Conservation (phyloP, 2,113 vertebrate species). For the Brienomyrus brachyistius region DNA sequence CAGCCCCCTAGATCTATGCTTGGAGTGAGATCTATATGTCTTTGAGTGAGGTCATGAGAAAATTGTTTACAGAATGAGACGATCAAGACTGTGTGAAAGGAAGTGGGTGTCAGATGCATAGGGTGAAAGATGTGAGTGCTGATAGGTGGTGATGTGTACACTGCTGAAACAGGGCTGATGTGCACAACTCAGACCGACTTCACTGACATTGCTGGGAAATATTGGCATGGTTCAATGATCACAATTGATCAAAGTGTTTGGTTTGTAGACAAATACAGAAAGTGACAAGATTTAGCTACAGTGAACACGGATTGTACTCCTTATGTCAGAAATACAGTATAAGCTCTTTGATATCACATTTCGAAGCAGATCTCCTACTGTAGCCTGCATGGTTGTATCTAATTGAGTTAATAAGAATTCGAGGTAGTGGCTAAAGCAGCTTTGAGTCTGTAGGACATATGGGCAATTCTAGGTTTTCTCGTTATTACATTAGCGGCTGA, state of each 20-base stretch:
- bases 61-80: neutral
- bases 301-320: neutral
- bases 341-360: neutral
- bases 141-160: neutral
- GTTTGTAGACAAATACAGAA: neutral
- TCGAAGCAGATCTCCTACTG: neutral
- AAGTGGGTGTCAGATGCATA: neutral
- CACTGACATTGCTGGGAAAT: neutral
- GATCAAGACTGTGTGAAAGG: neutral
- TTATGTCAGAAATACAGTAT: neutral
- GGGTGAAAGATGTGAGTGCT: neutral
- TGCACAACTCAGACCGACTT: neutral
- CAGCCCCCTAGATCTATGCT: neutral
- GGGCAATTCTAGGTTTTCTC: neutral
- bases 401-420: neutral
- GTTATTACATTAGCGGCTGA: neutral
- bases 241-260: neutral
- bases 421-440: neutral
- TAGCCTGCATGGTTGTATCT: neutral
- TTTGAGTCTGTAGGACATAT: neutral
- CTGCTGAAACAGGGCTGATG: neutral
- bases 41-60: neutral
- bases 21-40: neutral
- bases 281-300: neutral
- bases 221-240: neutral